Conservation (phyloP, 2,797 vertebrate species). For the Alcedo atthis region DNA sequence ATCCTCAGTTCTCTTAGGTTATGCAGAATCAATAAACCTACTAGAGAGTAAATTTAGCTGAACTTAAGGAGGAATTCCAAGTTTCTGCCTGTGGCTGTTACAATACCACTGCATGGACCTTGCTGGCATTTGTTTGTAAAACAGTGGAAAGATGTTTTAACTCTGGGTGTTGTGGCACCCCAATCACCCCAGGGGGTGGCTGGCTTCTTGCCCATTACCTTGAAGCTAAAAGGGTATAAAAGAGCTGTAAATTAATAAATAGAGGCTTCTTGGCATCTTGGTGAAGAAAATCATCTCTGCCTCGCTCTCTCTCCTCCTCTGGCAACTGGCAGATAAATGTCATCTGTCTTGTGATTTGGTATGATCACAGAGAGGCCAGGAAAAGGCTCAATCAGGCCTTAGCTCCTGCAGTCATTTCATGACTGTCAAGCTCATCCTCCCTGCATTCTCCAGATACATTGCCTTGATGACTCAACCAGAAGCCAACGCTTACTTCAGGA, state of each 20-base stretch:
- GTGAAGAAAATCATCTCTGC: too few relatives aligned
- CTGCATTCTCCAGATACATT: background rate
- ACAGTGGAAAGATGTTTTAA: too few relatives aligned
- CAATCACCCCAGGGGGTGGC: too few relatives aligned
- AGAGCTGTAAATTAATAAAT: too few relatives aligned
- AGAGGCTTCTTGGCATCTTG: too few relatives aligned
- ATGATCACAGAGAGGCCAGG: background rate
- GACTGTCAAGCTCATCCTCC: background rate
- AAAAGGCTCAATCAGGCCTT: accelerated
- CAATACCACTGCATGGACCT: too few relatives aligned
- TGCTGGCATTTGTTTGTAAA: too few relatives aligned
- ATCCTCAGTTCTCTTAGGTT: background rate
- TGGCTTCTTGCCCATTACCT: too few relatives aligned
- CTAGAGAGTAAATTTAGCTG: background rate
- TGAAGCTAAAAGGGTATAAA: too few relatives aligned
- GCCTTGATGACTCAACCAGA: background rate
- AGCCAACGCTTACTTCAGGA: background rate
- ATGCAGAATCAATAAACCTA: background rate
- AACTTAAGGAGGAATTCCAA: background rate
- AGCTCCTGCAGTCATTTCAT: background rate
- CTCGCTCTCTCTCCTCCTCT: too few relatives aligned
- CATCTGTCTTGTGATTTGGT: background rate
- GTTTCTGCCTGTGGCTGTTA: background rate
- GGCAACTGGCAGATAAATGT: too few relatives aligned
- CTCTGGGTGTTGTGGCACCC: too few relatives aligned